Base-by-base conservation (phyloP, 2,113 vertebrate species). In the Laticauda laticaudata region DNA sequence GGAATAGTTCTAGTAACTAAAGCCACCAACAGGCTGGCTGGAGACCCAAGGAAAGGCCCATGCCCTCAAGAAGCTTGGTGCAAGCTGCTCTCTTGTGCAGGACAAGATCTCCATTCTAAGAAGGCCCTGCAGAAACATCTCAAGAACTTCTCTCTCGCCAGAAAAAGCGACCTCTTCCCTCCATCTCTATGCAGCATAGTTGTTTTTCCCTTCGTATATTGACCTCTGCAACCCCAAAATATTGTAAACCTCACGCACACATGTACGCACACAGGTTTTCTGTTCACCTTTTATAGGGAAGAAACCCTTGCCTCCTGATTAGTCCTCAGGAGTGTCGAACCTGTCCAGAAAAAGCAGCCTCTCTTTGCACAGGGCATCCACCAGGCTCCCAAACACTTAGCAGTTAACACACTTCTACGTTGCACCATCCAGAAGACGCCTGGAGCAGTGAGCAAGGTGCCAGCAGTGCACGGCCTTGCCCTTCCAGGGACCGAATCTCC, bases 51-150 rank as follows among this genome's bases (percentile, higher is more conserved):
- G 48, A 43, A 57, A 18, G 23, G 39, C 54, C 91, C 10, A 14
- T 0, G 29, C 18, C n/a, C 5, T 34, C n/a, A 39, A 81, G n/a
- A 57, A 43, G 5, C 3, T 2, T 5, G 29, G 0, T 3, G 0
- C 0, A 4, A 2, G 43, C 15, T 2, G 1, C 6, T 34, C 69
- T 81, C 15, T 75, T 18, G 69, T 39, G n/a, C 1, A 20, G 26
- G 54, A 24, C 48, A 29, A 15, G 53, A 56, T 26, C 90, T 34
- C 55, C 48, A 15, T 87, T 18, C 56, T 23, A 12, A 20, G 48
- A 18, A 85, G 39, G n/a, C 18, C 3, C 0, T 48, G 23, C 45
- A 3, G 9, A 39, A 51, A 39, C 29, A 4, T 29, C n/a, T 75
- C 48, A 45, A 43, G 51, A 45, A 9, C n/a, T 18, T 15, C 11